Base-by-base conservation (phyloP, 2,797 vertebrate genomes). In the Protosalanx chinensis region DNA sequence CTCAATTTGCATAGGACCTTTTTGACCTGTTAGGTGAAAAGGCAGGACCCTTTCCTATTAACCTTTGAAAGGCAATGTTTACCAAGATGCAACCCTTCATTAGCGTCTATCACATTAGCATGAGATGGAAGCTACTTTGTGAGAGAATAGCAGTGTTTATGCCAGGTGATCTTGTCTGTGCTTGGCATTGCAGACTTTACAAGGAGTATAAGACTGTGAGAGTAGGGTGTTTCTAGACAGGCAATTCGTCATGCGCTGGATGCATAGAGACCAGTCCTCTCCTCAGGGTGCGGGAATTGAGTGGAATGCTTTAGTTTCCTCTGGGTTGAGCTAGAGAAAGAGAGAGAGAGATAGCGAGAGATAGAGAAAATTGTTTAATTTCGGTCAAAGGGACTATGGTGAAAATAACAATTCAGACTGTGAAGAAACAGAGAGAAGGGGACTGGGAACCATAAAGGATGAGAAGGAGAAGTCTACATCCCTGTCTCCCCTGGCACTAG, bases 391-490 rank as follows among this genome's bases (percentile, higher is more conserved):
- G 10, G 12, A 46, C 41, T 46, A 46, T 8, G 41, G 41, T 46
- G 41, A 46, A 46, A 13, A 8, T 46, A 12, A 46, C 41, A 46
- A 35, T 35, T 35, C 33, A 35, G 33, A 46, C 8, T 46, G 41
- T 13, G 41, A 46, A 46, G 27, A 16, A 33, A 32, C 33, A 15
- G 29, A 63, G 30, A 23, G 23, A 63, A 15, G 1, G 29, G 15
- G 61, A 32, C 30, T 29, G 30, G 15, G 30, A 32, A 30, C 5
- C 15, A 15, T 13, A 13, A 6, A 0, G 20, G 2, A 23, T 12
- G 27, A 29, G 58, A 59, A 63, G 29, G 51, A 63, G 49, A 23
- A 46, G 15, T 33, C 41, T 46, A 67, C 64, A 67, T 73, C 20
- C 20, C 12, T 58, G 51, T 57, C 65, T 73, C 58, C 62, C 58